Evolutionary conservation across 2,797 vertebrate species (phyloP), one percentile per base, ranked within the genome.

Genomic region (Orestias chungarensis): DNA sequence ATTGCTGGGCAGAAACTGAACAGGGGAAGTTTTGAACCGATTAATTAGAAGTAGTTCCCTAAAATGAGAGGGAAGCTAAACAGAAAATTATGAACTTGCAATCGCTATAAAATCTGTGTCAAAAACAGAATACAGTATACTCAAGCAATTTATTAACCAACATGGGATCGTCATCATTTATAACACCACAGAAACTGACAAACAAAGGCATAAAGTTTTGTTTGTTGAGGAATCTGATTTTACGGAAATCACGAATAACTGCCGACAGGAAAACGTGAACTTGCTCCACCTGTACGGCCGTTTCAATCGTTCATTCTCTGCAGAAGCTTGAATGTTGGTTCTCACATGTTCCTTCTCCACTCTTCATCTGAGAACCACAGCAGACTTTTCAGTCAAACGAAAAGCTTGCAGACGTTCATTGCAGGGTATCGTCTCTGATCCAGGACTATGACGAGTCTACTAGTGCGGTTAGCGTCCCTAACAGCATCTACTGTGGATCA

Each of bases 1-100:
- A 35, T 62, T 62, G 59, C 59, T 62, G 59, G 59, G 59, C 59
- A 42, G 35, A 25, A 62, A 25, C 35, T 7, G 23, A n/a, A n/a
- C 59, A 42, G 23, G 5, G 57, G 35, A 62, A 11, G 23, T 25
- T 50, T n/a, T 50, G 49, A n/a, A 25, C 33, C 40, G 7, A 61
- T 61, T 38, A 4, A 40, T 62, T 7, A 15, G 35, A 62, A 62
- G 35, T 35, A 62, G 50, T 27, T 52, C 50, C n/a, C 50, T 27
- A 15, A 10, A 25, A 3, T 52, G 25, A 50, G n/a, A 25, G 49
- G n/a, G 8, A 50, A 25, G n/a, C 1, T 1, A 4, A 6, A 62
- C 23, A 23, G 29, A 62, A 40, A 3, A 15, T 25, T 62, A n/a
- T n/a, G 12, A 62, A 15, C 59, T 14, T 25, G 6, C 38, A 9